Evolutionary conservation across 2,888 invertebrate genomes (phyloP), one percentile per base, ranked within the genome.

Genomic region (Psylliodes chrysocephalus): DNA sequence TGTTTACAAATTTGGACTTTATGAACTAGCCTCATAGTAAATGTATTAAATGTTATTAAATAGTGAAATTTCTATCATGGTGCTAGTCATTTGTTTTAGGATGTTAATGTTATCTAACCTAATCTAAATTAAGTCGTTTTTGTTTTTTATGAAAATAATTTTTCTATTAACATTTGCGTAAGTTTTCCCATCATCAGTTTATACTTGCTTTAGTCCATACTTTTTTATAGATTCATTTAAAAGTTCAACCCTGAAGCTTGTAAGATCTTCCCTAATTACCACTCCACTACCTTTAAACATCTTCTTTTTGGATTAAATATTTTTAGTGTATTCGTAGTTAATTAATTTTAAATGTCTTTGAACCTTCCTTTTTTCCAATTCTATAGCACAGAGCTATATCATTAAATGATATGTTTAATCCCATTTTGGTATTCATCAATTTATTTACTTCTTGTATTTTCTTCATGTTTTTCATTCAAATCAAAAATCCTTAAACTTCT

Each of bases 391-490:
- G 40, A 2, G 15, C 15, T 10, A 55, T 55, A 2, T 55, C 55
- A 44, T 55, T 54, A 12, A 25, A 15, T 40, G 28, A 10, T 12
- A 54, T 25, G 14, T 42, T 42, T 28, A 42, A 7, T 4, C 28
- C 10, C 54, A n/a, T n/a, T n/a, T n/a, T n/a, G n/a, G n/a, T n/a
- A n/a, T n/a, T n/a, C n/a, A n/a, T n/a, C n/a, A n/a, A 54, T 54
- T 42, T 42, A 25, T 5, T 22, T 25, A 10, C 17, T 14, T 4
- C 28, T 14, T 14, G 42, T 54, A 54, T 55, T 30, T 55, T 44
- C 55, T 25, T 19, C 25, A 22, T 54, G 3, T 10, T 42, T 55
- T 30, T 54, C 54, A 54, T 19, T 40, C 54, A 54, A 22, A 44
- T 44, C 44, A 30, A 44, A 55, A 14, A 44, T 55, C 15, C 55